phyloP scores from a whole-genome alignment of 2,888 invertebrate genomes.

The Scaptomyza reducta region DNA sequence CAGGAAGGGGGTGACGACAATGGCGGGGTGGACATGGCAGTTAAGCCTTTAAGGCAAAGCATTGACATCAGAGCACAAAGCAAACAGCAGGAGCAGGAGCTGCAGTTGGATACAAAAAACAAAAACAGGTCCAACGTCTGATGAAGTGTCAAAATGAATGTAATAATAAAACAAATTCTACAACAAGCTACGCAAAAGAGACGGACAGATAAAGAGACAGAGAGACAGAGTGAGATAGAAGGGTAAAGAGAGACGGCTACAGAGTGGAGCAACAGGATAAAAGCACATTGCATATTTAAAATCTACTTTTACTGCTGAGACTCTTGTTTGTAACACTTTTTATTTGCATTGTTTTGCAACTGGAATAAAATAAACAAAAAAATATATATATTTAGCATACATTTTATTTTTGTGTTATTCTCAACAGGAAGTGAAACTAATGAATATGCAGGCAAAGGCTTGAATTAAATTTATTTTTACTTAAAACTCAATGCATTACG shows the following conservation, averaged over 20 bases:
- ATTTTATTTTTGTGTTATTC: slow-evolving; percentile 18
- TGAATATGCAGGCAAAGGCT: slow-evolving; percentile 46
- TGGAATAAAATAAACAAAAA: slow-evolving; percentile 3
- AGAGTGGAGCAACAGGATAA: slow-evolving; percentile 30
- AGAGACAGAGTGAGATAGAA: too few species aligned
- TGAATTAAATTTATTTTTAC: slow-evolving; percentile 21
- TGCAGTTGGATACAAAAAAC: slow-evolving; percentile 10
- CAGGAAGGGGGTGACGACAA: slow-evolving; percentile 10
- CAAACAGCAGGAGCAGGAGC: slow-evolving; percentile 46
- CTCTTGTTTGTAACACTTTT: slow-evolving; percentile 52
- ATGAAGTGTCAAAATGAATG: slow-evolving; percentile 81
- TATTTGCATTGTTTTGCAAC: slow-evolving; percentile 30
- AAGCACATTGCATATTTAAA: slow-evolving; percentile 54
- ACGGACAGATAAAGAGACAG: background rate
- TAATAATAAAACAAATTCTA: slow-evolving; percentile 71
- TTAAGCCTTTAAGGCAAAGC: slow-evolving; percentile 80
- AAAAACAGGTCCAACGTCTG: slow-evolving; percentile 77
- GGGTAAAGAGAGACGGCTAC: background rate
- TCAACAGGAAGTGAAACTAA: slow-evolving; percentile 35
- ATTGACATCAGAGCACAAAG: slow-evolving; percentile 77
- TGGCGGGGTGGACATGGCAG: slow-evolving; percentile 22
- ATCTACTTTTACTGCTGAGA: slow-evolving; percentile 52
- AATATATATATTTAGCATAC: slow-evolving; percentile 11
- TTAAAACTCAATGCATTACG: slow-evolving; percentile 10
- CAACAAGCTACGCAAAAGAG: slow-evolving; percentile 25